Evolutionary conservation across 2,797 vertebrate genomes (phyloP), one percentile per base, ranked within the genome.

Genomic region (Acipenser oxyrinchus): DNA sequence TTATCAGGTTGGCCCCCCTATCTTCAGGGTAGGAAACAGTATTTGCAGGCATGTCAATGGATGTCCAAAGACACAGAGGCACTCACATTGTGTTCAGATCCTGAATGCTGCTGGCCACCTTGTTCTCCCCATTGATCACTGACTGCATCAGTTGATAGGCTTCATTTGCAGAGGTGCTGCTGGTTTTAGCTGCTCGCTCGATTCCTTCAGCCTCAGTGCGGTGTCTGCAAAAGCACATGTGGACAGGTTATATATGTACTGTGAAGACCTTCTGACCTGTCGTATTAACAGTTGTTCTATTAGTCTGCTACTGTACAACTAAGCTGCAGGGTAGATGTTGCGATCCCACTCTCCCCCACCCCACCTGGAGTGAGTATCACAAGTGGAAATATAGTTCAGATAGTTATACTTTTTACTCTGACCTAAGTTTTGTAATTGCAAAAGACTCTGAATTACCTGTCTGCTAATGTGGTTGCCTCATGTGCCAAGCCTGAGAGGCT

Each of bases 211-310:
- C 89, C 0, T 80, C 79, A 0, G 77, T 79, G 1, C 75, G 52
- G 1, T 97, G 95, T 73, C 97, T 99, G 77, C 23, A 73, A 77
- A 71, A 64, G 23, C 23, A 37, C 4, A 37, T 37, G 2, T 37
- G 23, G 2, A 37, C 23, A 37, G 23, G 23, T 37, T 55, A 55
- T 37, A 55, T 55, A 55, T 9, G 9, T 6, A 10, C 3, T 55
- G 52, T 10, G 52, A 55, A 4, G 9, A 7, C 9, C 9, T 55
- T 55, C 23, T 55, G 52, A 10, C n/a, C 52, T 10, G 9, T 55
- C 9, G 4, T 7, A 55, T 10, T 55, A n/a, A 9, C 9, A n/a
- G 52, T n/a, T 55, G 23, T 2, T 37, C 23, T 37, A 37, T 37
- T 37, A 37, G 23, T 37, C 23, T 37, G 52, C 9, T 55, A n/a